Evolutionary conservation across 2,888 invertebrate species (phyloP).

Genomic region (Panopea generosa): DNA sequence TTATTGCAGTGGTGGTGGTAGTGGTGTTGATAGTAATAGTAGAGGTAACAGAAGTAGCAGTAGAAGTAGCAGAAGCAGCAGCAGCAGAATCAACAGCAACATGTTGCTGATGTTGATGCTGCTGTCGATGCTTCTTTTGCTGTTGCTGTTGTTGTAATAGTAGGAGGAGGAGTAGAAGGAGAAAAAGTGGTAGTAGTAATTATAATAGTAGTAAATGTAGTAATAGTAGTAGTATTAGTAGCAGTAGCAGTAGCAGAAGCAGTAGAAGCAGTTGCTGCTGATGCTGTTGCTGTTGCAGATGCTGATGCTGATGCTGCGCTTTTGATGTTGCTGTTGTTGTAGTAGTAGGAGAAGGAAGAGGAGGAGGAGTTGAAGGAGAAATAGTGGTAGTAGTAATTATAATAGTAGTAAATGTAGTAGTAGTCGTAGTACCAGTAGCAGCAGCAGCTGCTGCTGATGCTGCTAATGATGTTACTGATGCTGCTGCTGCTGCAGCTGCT

Average conservation of each 20-base stretch:
- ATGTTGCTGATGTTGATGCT: neutral
- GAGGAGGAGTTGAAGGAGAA: neutral
- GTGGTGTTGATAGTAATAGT: neutral
- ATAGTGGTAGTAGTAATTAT: neutral
- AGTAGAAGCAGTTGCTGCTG: no score
- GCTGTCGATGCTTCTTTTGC: neutral
- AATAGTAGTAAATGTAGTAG: neutral
- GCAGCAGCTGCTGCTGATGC: neutral
- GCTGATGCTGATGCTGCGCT: neutral
- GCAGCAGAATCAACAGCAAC: neutral
- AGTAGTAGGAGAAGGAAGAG: neutral
- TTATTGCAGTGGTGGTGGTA: constrained; percentile 6
- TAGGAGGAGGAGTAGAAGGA: neutral
- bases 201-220: neutral
- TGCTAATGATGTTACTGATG: neutral
- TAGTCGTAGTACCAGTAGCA: neutral
- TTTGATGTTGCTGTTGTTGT: neutral
- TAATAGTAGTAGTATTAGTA: no score
- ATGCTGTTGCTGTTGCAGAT: neutral
- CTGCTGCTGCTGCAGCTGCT: neutral
- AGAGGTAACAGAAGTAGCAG: neutral
- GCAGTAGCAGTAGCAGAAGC: no score
- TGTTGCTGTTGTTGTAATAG: neutral
- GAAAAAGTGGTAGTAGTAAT: neutral
- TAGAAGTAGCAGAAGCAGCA: neutral